Evolutionary conservation across 2,113 vertebrate genomes (phyloP).

Genomic region (Psammodynastes pulverulentus): DNA sequence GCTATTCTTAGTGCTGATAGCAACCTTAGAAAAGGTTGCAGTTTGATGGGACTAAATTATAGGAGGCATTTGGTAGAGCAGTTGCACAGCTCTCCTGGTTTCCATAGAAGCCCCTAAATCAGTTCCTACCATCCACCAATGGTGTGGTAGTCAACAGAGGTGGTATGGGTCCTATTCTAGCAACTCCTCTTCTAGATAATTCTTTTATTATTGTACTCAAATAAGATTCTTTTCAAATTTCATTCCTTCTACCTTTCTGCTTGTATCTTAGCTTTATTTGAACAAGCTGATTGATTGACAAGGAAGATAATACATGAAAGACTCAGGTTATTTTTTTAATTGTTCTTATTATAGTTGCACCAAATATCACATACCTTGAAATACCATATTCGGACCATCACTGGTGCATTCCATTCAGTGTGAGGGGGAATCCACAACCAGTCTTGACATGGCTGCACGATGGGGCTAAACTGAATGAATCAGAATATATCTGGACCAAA

Average conservation of each 20-base stretch:
- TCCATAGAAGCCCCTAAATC: background rate
- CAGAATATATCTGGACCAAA: slow-evolving; percentile 83
- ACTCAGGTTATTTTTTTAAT: slow-evolving; percentile 62
- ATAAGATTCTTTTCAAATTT: slow-evolving; percentile 5
- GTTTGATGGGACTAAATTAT: background rate
- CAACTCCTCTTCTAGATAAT: background rate
- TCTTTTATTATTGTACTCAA: background rate
- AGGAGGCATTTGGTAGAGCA: background rate
- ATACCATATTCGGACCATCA: slow-evolving; percentile 89
- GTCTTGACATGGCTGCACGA: slow-evolving; percentile 82
- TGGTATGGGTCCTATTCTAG: background rate
- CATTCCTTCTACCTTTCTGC: background rate
- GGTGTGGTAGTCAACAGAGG: background rate
- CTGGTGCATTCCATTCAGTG: slow-evolving; percentile 98
- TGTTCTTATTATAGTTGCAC: slow-evolving; percentile 81
- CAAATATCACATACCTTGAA: slow-evolving; percentile 89
- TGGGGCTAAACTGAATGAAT: slow-evolving; percentile 76
- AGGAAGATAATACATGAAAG: background rate
- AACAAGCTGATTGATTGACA: slow-evolving; percentile 31
- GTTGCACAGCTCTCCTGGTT: background rate
- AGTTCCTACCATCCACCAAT: background rate
- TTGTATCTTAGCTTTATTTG: background rate
- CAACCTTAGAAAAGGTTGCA: background rate
- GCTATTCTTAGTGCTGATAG: background rate
- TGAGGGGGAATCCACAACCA: slow-evolving; percentile 89